Evolutionary conservation across 2,113 vertebrate species (phyloP), one percentile per base, ranked within the genome.

Genomic region (Zosterops lateralis): DNA sequence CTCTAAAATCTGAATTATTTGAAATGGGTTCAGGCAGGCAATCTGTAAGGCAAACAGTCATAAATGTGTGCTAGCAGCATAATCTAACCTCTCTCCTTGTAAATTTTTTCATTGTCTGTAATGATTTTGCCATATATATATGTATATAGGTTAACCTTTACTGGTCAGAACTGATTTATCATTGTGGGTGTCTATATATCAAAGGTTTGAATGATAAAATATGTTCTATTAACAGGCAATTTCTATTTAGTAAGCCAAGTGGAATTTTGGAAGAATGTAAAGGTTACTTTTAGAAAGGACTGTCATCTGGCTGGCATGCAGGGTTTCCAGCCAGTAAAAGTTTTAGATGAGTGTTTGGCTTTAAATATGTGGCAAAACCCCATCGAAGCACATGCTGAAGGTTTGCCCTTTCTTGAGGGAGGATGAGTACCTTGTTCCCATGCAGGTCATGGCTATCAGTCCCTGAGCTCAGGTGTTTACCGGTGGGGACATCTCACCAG

Each of bases 81-180:
- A 83, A 65, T 53, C 40, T 87, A 48, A 48, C 3, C 5, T 80
- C 54, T 92, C 42, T 60, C 85, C 81, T 71, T 83, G 51, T 83
- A 77, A 68, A 24, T 60, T 87, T 81, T 93, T 91, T 70, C 70
- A 51, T 77, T 65, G 29, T 58, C 83, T 65, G 42, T 92, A 91
- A 89, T 91, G 94, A 92, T 89, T 97, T 95, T 93, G 66, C 84
- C 91, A 83, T 79, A 48, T 79, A 64, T 84, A 7, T 56, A 25
- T 21, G 6, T 56, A 42, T 65, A 32, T 73, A 51, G 50, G 45
- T 78, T 92, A 82, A 66, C 66, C 29, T 91, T 66, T 77, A 58
- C 50, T 87, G 51, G 38, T 76, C 75, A 89, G 74, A 62, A 51
- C 32, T 83, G 87, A 95, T 95, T 95, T 93, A 95, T 80, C 87